Percentiles rank a stretch among this genome's conserved stretches.
These are phyloP conservation scores for Lathamus discolor DNA, from an alignment of 2,113 vertebrate genomes.

Conservation along the genomic window DNA sequence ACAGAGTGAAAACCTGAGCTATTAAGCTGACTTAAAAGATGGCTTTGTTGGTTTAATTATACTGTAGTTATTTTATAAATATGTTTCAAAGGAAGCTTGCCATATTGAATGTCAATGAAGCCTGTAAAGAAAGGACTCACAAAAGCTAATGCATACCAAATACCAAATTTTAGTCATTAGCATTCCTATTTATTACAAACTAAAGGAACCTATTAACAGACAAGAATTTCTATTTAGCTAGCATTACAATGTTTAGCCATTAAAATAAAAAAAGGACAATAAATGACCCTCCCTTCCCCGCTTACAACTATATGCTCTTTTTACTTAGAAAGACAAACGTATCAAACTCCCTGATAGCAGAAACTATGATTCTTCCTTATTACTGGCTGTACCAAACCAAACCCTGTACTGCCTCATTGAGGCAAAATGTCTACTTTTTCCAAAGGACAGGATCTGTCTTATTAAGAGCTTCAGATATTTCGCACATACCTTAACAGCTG, in stretches of 20 bases:
- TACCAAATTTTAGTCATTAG: slow-evolving; percentile 81
- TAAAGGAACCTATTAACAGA: slow-evolving; percentile 77
- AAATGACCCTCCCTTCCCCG: background rate
- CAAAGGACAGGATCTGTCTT: background rate
- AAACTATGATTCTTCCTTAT: background rate
- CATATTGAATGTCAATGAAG: slow-evolving; percentile 83
- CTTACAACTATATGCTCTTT: slow-evolving; percentile 24
- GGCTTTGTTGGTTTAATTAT: slow-evolving; percentile 86
- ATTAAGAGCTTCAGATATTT: background rate
- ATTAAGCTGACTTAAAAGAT: slow-evolving; percentile 81
- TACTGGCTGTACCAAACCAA: background rate
- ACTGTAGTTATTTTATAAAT: slow-evolving; percentile 85
- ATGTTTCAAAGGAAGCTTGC: slow-evolving; percentile 81
- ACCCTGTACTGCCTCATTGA: background rate
- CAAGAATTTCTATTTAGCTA: slow-evolving; percentile 80
- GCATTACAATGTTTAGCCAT: slow-evolving; percentile 77
- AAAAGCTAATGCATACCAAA: slow-evolving; percentile 82
- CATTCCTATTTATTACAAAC: slow-evolving; percentile 81
- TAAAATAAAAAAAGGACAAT: slow-evolving; percentile 71
- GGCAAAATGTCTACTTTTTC: background rate
- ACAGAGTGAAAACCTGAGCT: slow-evolving; percentile 64
- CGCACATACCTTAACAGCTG: background rate
- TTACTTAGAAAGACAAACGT: background rate
- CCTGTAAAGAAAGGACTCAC: slow-evolving; percentile 74
- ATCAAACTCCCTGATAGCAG: background rate